Evolutionary conservation across 1,140 invertebrate species (phyloP).

Genomic region (Paraescarpia echinospica): DNA sequence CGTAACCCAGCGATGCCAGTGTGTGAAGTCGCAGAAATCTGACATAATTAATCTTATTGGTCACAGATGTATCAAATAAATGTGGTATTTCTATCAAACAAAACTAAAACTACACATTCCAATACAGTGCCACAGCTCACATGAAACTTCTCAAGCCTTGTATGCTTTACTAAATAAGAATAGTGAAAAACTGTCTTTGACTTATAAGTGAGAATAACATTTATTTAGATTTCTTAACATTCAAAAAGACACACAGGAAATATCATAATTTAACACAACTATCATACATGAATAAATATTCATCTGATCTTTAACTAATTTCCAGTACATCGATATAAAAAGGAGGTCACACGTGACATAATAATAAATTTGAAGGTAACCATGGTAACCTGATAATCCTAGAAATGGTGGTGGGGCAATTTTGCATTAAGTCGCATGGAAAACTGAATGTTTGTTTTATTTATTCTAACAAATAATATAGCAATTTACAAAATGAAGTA

Average conservation of each 20-base stretch:
- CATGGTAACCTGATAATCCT: no score
- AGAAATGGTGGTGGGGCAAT: no score
- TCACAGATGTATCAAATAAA: background rate
- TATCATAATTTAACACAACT: no score
- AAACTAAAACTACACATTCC: background rate
- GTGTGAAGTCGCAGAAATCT: slow-evolving; percentile 85
- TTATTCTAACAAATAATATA: no score
- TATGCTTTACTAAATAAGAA: background rate
- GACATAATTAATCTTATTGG: background rate
- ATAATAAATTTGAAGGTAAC: no score
- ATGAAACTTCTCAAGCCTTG: background rate
- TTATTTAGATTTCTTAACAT: background rate
- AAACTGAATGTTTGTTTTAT: no score
- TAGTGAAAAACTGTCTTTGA: background rate
- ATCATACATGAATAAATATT: no score
- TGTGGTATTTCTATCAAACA: background rate
- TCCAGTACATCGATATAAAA: no score
- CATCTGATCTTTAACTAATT: no score
- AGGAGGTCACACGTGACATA: no score
- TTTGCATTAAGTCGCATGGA: no score
- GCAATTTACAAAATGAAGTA: no score
- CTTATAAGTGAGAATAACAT: background rate
- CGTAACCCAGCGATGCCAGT: slow-evolving; percentile 93
- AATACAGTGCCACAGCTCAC: background rate
- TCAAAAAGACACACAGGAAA: background rate